phyloP scores from a whole-genome alignment of 1,140 invertebrate species.

The Ceratina australensis region DNA sequence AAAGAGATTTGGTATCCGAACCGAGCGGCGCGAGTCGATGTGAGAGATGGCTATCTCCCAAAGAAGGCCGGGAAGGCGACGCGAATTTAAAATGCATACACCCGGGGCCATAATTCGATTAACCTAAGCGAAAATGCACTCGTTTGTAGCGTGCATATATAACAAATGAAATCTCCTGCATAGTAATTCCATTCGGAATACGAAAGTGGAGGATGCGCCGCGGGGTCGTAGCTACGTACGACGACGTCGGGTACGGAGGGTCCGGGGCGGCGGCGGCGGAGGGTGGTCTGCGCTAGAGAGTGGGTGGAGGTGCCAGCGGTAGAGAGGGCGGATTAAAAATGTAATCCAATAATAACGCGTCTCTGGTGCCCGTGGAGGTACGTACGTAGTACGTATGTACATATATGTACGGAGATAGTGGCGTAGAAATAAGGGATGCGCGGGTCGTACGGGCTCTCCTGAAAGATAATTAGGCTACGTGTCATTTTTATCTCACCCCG shows the following conservation, averaged over 20 bases:
- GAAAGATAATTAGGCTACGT: slow-evolving; percentile 57
- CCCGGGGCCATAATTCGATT: slow-evolving; percentile 73
- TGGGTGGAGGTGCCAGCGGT: slow-evolving; percentile 53
- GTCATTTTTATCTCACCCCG: slow-evolving; percentile 17
- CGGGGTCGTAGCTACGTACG: slow-evolving; percentile 66
- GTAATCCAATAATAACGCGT: slow-evolving; percentile 80
- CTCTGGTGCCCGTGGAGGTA: slow-evolving; percentile 77
- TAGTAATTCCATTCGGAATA: slow-evolving; percentile 79
- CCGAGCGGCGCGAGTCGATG: background rate
- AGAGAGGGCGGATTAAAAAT: slow-evolving; percentile 79
- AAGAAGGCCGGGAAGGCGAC: slow-evolving; percentile 41
- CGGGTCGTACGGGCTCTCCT: slow-evolving; percentile 38
- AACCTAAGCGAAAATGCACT: slow-evolving; percentile 79
- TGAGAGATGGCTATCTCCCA: background rate
- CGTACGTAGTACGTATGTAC: slow-evolving; percentile 62
- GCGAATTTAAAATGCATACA: slow-evolving; percentile 77
- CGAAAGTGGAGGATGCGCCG: slow-evolving; percentile 74
- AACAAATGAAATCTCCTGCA: slow-evolving; percentile 80
- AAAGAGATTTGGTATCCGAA: background rate
- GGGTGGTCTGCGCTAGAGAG: slow-evolving; percentile 44
- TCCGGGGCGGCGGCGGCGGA: slow-evolving; percentile 36
- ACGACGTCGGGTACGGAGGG: slow-evolving; percentile 59
- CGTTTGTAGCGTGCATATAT: slow-evolving; percentile 78
- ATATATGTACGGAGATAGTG: slow-evolving; percentile 60
- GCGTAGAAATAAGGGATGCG: slow-evolving; percentile 62